Evolutionary conservation across 2,888 invertebrate genomes (phyloP), one percentile per base, ranked within the genome.

Genomic region (Meandrusa payeni): DNA sequence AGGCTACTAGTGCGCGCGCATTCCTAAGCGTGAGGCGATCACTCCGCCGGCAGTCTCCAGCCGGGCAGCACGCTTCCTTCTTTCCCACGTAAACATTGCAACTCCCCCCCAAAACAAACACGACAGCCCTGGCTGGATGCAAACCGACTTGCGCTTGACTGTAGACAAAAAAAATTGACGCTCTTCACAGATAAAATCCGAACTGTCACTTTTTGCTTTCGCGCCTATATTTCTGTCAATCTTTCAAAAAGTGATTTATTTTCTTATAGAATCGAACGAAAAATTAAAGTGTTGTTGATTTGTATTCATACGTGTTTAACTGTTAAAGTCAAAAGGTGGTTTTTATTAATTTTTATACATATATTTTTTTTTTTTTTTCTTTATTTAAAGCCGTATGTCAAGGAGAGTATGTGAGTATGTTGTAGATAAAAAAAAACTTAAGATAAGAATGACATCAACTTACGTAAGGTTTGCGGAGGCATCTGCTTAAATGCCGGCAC

Each of bases 1-100:
- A 13, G 38, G 37, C 38, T 24, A 41, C 40, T 52, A 57, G 32
- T 85, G 85, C 85, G 86, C 85, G 85, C 85, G 86, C 85, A 83
- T 41, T 44, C 37, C 53, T 37, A 57, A 70, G 62, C 72, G 60
- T 63, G 70, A 55, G 61, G 54, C 60, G 43, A 58, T 66, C 75
- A 86, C 76, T 81, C 59, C 73, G 83, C 83, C 86, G 86, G 82
- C 78, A 87, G 86, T 85, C 54, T 58, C 69, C 83, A 79, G 83
- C 86, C 77, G 76, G 86, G 86, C 76, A 63, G 71, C 86, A 79
- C 86, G 86, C 76, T 69, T 72, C 61, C 57, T 64, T 51, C 59
- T 65, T 57, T 59, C 50, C 55, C 56, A 73, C 64, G 70, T 76
- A 78, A 81, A 80, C 79, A 82, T 63, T 63, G 54, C 70, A 63